phyloP scores from a whole-genome alignment of 2,888 invertebrate species.

The Patella depressa region DNA sequence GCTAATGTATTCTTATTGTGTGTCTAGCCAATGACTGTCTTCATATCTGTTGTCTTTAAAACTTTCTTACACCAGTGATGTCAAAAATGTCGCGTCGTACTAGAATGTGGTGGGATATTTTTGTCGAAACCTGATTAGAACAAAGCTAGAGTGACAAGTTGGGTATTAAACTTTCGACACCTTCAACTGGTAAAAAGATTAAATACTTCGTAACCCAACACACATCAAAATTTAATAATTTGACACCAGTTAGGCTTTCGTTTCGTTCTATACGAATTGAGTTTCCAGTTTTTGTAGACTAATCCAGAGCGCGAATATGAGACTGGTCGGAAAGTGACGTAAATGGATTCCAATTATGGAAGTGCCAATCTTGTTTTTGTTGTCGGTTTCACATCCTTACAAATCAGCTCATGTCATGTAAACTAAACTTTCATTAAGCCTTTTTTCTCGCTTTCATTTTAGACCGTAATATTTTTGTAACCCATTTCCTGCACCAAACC shows the following conservation, averaged over 20 bases:
- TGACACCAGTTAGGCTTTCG: neutral
- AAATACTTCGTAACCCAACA: neutral
- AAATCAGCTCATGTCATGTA: neutral
- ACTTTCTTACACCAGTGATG: neutral
- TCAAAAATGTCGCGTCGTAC: neutral
- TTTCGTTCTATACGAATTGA: neutral
- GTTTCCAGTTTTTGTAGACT: neutral
- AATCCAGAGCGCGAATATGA: neutral
- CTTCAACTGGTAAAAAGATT: neutral
- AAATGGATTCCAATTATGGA: constrained; percentile 10
- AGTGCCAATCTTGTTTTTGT: constrained; percentile 7
- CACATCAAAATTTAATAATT: constrained; percentile 3
- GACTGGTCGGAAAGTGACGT: neutral
- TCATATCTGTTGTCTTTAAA: neutral
- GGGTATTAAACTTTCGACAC: no score
- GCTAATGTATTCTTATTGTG: neutral
- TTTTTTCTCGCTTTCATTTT: neutral
- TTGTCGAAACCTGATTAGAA: neutral
- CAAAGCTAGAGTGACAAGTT: no score
- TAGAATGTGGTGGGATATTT: neutral
- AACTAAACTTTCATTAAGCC: neutral
- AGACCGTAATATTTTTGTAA: neutral
- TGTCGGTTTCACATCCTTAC: constrained; percentile 4
- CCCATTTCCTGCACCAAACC: neutral
- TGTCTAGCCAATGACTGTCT: neutral